A percentile compares a stretch with the other conserved stretches of the same genome.
phyloP scores from a whole-genome alignment of 1,140 invertebrate genomes.

The Cecropterus lyciades region DNA sequence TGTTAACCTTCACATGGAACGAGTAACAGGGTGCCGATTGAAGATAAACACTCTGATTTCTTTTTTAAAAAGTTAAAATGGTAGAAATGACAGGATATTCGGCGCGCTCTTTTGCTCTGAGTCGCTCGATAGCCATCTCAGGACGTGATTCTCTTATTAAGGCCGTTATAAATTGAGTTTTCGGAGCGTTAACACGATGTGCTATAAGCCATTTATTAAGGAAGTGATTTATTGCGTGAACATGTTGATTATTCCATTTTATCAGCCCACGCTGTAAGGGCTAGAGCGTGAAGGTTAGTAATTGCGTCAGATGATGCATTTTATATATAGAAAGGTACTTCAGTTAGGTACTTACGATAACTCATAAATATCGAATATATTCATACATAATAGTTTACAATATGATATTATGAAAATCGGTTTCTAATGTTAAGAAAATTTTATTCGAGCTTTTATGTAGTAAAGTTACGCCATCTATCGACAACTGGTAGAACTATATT shows the following conservation, averaged over 20 bases:
- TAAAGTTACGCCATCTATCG: not conserved
- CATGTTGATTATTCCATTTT: slow-evolving; percentile 36
- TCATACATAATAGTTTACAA: no score
- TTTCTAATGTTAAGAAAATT: no score
- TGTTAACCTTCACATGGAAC: slow-evolving; percentile 82
- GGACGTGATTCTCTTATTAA: slow-evolving; percentile 57
- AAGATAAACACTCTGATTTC: slow-evolving; percentile 74
- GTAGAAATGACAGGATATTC: slow-evolving; percentile 77
- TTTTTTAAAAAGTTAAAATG: slow-evolving; percentile 68
- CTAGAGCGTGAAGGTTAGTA: slow-evolving; percentile 31
- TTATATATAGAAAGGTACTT: not conserved
- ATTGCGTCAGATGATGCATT: slow-evolving; percentile 30
- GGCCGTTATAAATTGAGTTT: slow-evolving; percentile 57
- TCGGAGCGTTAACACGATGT: slow-evolving; percentile 38
- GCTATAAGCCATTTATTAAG: slow-evolving; percentile 36
- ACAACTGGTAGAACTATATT: not conserved
- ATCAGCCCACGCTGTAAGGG: slow-evolving; percentile 34
- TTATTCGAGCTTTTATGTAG: no score
- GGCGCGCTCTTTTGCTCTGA: slow-evolving; percentile 58
- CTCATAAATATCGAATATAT: no score
- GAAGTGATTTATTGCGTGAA: slow-evolving; percentile 36
- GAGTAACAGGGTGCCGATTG: slow-evolving; percentile 82
- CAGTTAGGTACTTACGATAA: no score
- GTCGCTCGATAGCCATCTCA: slow-evolving; percentile 59
- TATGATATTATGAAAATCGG: no score